phyloP scores from a whole-genome alignment of 2,797 vertebrate species.

The Enteromius treurensis region DNA sequence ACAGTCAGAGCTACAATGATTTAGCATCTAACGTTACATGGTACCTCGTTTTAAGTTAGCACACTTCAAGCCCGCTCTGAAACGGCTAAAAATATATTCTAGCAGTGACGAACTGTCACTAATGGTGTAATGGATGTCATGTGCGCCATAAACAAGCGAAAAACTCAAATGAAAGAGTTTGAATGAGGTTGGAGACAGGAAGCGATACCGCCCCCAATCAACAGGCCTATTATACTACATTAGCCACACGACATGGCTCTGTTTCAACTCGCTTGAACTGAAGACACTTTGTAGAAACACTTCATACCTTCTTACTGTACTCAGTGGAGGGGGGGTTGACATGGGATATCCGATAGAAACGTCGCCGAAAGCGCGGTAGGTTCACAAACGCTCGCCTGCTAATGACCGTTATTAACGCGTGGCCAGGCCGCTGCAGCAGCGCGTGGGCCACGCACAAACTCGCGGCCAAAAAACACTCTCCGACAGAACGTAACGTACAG shows the following conservation, averaged over 20 bases:
- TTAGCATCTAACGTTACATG: slow-evolving; percentile 8
- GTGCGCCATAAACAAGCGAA: neutral
- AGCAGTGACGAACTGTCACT: neutral
- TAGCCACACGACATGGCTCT: slow-evolving; percentile 63
- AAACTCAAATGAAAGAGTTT: slow-evolving; percentile 39
- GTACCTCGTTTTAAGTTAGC: slow-evolving; percentile 24
- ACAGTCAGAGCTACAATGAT: slow-evolving; percentile 38
- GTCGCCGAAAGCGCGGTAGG: neutral
- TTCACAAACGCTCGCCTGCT: slow-evolving; percentile 20
- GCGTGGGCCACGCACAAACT: slow-evolving; percentile 73
- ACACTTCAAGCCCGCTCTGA: neutral
- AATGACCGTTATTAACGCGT: slow-evolving; percentile 51
- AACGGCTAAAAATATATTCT: neutral
- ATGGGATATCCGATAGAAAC: neutral
- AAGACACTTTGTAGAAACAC: neutral
- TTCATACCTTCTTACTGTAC: neutral
- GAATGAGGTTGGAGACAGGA: slow-evolving; percentile 46
- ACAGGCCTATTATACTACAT: slow-evolving; percentile 61
- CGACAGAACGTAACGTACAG: neutral
- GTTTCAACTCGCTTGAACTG: slow-evolving; percentile 2
- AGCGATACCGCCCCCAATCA: slow-evolving; percentile 60
- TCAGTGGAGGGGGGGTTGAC: too few species aligned
- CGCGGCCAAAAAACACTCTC: slow-evolving; percentile 24
- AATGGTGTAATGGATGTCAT: neutral
- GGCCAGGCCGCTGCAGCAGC: slow-evolving; percentile 69